Conservation (phyloP, 2,113 vertebrate genomes). For the Globicephala melas region DNA sequence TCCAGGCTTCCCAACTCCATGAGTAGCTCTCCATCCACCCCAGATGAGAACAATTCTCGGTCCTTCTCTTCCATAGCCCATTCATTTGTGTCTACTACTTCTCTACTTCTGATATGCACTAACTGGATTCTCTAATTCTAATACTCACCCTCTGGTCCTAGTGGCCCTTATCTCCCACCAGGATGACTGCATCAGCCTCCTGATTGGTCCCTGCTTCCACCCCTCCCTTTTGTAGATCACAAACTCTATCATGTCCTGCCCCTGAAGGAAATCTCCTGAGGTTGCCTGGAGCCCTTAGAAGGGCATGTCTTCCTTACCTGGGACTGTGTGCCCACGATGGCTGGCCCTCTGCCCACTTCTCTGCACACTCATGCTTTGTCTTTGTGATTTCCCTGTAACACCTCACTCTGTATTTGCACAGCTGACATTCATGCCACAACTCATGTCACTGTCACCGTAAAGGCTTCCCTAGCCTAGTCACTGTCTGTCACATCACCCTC, state of each 20-base stretch:
- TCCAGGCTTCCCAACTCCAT: not conserved
- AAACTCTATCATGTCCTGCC: too few species aligned
- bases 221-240: not conserved
- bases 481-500: not conserved
- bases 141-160: rapidly evolving
- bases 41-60: rapidly evolving
- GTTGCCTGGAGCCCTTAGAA: not conserved
- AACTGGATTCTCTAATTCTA: not conserved
- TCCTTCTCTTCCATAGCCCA: not conserved
- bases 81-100: not conserved
- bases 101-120: rapidly evolving
- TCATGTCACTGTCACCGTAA: not conserved
- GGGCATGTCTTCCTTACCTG: too few species aligned
- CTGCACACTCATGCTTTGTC: not conserved
- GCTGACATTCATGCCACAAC: not conserved
- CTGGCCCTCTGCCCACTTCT: not conserved
- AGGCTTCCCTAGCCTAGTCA: not conserved
- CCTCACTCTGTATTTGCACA: not conserved
- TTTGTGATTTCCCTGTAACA: not conserved
- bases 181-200: not conserved
- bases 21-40: not conserved
- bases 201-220: not conserved
- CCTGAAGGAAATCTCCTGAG: not conserved
- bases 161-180: not conserved
- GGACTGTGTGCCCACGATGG: too few species aligned